These are phyloP conservation scores for Drosophila malerkotliana DNA, from an alignment of 1,140 invertebrate species.

Conservation along the genomic window DNA sequence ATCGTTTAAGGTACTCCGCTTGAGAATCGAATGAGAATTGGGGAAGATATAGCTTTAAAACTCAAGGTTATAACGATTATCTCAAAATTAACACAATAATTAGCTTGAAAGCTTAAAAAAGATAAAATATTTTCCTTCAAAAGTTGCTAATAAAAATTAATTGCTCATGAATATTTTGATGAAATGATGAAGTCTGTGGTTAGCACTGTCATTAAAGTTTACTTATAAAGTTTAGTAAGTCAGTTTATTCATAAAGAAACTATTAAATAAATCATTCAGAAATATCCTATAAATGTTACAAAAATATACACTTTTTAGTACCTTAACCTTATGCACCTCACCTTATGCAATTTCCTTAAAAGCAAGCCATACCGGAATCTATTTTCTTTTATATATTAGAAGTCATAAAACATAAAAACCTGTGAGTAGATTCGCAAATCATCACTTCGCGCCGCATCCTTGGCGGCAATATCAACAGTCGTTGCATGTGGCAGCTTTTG, in stretches of 20 bases:
- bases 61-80: background rate
- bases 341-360: background rate
- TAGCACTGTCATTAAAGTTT: background rate
- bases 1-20: too few relatives aligned
- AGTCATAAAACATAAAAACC: constrained; percentile 3
- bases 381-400: constrained; percentile 1
- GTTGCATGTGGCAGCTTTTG: constrained; percentile 1
- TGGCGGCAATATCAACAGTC: constrained; percentile 2
- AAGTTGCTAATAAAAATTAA: background rate
- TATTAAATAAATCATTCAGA: too few relatives aligned
- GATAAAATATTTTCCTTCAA: too few relatives aligned
- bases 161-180: background rate
- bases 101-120: background rate
- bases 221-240: too few relatives aligned
- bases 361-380: background rate
- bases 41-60: background rate
- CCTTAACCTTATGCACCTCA: too few relatives aligned
- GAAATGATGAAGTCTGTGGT: background rate
- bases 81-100: background rate
- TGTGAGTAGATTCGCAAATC: constrained; percentile 2
- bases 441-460: background rate
- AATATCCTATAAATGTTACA: too few relatives aligned
- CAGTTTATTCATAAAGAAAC: too few relatives aligned
- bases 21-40: too few relatives aligned
- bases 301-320: background rate